These are phyloP conservation scores for Apogon talboti DNA, from an alignment of 2,797 vertebrate genomes.

Conservation along the genomic window DNA sequence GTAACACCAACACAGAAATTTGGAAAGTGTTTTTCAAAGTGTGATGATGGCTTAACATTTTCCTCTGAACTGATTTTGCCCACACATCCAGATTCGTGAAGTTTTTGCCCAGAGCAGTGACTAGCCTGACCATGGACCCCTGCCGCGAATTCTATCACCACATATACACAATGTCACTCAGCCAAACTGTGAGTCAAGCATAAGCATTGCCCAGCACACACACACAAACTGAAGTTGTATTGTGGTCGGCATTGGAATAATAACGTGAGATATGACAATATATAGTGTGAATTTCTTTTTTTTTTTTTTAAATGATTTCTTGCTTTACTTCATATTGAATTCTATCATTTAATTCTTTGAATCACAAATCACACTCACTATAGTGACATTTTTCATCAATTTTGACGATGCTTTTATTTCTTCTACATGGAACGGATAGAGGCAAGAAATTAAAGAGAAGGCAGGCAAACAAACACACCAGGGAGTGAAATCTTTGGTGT, in stretches of 20 bases:
- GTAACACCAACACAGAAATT: not conserved
- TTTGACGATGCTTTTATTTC: too few relatives aligned
- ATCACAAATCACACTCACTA: too few relatives aligned
- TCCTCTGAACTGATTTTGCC: constrained; percentile 17
- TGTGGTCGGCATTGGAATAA: not conserved
- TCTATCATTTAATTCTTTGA: too few relatives aligned
- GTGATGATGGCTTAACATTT: constrained; percentile 6
- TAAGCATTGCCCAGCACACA: constrained; percentile 1
- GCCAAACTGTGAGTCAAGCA: not conserved
- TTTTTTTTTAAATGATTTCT: too few relatives aligned
- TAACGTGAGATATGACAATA: too few relatives aligned
- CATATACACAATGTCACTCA: constrained; percentile 3
- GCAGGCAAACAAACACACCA: too few relatives aligned
- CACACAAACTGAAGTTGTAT: not conserved
- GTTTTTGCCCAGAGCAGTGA: constrained; percentile 3
- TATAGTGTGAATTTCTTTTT: too few relatives aligned
- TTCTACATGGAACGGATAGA: too few relatives aligned
- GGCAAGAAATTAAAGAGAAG: too few relatives aligned
- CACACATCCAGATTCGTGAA: constrained; percentile 9
- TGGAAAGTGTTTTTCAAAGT: constrained; percentile 3
- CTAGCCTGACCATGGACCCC: constrained; percentile 19
- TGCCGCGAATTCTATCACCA: constrained; percentile 11
- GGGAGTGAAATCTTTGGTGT: too few relatives aligned
- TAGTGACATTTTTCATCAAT: too few relatives aligned
- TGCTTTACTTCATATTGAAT: too few relatives aligned